Evolutionary conservation across 1,140 invertebrate species (phyloP).

Genomic region (Brachionus plicatilis): DNA sequence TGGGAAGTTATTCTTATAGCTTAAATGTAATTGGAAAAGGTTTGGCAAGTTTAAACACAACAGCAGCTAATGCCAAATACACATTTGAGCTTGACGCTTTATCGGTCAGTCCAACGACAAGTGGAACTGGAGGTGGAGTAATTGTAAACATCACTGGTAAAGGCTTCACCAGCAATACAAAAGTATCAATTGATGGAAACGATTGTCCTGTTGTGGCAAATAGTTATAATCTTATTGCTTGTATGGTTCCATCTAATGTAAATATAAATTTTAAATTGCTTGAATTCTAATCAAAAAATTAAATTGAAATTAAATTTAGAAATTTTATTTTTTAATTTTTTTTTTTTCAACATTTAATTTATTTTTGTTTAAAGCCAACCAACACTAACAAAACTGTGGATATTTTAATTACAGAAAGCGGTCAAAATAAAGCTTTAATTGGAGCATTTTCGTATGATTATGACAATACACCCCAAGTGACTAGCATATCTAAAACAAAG

Average conservation of each 20-base stretch:
- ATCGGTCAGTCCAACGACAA: not conserved
- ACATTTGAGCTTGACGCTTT: not conserved
- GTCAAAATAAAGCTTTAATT: conserved; percentile 29
- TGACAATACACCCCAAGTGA: conserved; percentile 14
- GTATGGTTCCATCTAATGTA: conserved; percentile 42
- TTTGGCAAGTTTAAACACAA: not conserved
- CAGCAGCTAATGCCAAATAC: conserved; percentile 35
- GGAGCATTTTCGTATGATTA: conserved; percentile 41
- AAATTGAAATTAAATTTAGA: no score
- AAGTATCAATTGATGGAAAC: not conserved
- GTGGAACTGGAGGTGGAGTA: conserved; percentile 43
- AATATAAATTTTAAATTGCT: not conserved
- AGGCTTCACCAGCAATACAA: not conserved
- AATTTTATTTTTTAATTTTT: no score
- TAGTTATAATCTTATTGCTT: conserved; percentile 42
- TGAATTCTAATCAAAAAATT: no score
- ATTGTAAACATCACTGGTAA: conserved; percentile 44
- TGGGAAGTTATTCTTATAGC: conserved; percentile 43
- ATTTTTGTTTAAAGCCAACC: conserved; percentile 36
- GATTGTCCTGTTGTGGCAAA: not conserved
- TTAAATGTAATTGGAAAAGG: conserved; percentile 44
- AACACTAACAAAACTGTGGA: not conserved
- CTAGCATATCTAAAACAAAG: not conserved
- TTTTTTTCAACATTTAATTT: no score
- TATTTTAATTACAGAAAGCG: conserved; percentile 38